These are phyloP conservation scores for Valencia hispanica DNA, from an alignment of 2,797 vertebrate genomes.

Conservation along the genomic window DNA sequence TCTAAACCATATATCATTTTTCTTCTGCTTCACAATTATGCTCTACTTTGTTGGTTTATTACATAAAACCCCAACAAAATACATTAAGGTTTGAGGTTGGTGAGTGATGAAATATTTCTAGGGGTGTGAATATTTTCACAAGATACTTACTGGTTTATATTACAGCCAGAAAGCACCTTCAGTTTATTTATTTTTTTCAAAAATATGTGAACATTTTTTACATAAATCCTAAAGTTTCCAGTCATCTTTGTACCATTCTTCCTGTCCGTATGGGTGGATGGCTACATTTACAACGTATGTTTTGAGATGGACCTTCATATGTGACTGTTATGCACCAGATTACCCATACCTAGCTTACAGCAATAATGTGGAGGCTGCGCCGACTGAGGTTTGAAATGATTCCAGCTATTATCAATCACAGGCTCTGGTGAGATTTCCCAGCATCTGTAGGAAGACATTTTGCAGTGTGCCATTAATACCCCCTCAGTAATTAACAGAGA, in stretches of 20 bases:
- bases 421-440: conserved; percentile 16
- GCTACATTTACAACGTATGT: not conserved
- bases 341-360: not conserved
- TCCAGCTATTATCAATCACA: conserved; percentile 10
- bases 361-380: conserved; percentile 3
- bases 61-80: too few species aligned
- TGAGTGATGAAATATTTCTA: not conserved
- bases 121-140: not conserved
- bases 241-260: not conserved
- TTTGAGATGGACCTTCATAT: not conserved
- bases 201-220: too few species aligned
- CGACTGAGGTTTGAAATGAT: conserved; percentile 20
- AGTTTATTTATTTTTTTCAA: not conserved
- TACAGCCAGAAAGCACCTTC: not conserved
- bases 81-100: not conserved
- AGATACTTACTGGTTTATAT: not conserved
- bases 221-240: not conserved
- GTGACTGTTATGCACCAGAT: not conserved
- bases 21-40: too few species aligned
- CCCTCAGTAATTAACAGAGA: conserved; percentile 29
- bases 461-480: conserved; percentile 18
- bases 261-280: not conserved
- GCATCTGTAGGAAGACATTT: conserved; percentile 14
- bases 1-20: too few species aligned
- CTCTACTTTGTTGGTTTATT: too few species aligned